These are phyloP conservation scores for Aplysia californica DNA, from an alignment of 1,140 invertebrate genomes.

Conservation along the genomic window DNA sequence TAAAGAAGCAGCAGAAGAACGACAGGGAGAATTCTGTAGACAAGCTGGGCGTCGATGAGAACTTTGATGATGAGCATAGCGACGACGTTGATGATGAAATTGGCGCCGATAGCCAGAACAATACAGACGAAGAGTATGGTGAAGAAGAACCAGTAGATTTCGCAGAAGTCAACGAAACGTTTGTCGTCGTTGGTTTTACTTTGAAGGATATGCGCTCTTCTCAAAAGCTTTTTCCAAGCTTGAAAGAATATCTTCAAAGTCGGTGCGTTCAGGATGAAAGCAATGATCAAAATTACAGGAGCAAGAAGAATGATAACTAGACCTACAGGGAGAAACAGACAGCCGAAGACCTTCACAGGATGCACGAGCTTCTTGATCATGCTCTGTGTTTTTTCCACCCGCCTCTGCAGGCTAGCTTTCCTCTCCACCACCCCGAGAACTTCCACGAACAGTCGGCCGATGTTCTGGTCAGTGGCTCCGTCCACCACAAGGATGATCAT, in stretches of 20 bases:
- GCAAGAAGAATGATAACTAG: background rate
- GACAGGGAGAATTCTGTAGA: conserved; percentile 22
- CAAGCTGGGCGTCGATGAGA: conserved; percentile 9
- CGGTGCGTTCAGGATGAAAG: background rate
- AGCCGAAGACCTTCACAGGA: conserved; percentile 2
- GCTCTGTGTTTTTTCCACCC: background rate
- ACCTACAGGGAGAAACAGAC: background rate
- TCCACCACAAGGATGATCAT: conserved; percentile 16
- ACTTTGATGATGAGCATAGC: conserved; percentile 18
- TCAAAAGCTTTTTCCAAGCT: background rate
- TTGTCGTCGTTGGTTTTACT: background rate
- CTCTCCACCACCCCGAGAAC: conserved; percentile 9
- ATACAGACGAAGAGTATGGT: conserved; percentile 18
- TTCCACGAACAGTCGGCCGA: conserved; percentile 9
- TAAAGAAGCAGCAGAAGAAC: conserved; percentile 24
- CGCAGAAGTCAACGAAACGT: background rate
- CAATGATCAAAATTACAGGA: background rate
- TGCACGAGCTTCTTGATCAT: background rate
- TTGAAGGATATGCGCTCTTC: background rate
- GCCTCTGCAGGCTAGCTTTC: background rate
- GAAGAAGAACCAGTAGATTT: conserved; percentile 22
- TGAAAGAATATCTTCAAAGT: background rate
- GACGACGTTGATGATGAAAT: conserved; percentile 27
- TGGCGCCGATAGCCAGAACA: conserved; percentile 16
- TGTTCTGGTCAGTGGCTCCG: conserved; percentile 25